A percentile compares a stretch with the other conserved stretches of the same genome.
These are phyloP conservation scores for Himalopsyche japonica DNA, from an alignment of 2,888 invertebrate genomes.

Conservation along the genomic window DNA sequence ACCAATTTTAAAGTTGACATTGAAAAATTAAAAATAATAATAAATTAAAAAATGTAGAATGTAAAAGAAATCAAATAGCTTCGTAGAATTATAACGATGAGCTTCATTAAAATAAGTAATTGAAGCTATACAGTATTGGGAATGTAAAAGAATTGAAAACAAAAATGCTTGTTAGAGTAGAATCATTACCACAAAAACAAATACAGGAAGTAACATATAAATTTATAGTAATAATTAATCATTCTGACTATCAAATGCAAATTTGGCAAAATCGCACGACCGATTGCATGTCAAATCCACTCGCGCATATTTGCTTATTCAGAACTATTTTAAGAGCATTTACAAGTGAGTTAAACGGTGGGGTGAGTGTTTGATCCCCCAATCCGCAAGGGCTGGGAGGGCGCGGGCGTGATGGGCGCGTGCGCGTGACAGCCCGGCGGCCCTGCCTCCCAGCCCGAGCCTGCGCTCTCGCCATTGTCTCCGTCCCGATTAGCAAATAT, in stretches of 20 bases:
- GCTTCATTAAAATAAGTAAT: background rate
- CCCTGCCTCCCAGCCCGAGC: background rate
- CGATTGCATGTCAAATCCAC: slow-evolving; percentile 35
- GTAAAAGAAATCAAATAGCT: too few relatives aligned
- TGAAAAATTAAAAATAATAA: too few relatives aligned
- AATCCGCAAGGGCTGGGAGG: background rate
- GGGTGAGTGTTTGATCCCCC: background rate
- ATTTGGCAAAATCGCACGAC: slow-evolving; percentile 21
- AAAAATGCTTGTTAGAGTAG: background rate
- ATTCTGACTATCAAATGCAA: slow-evolving; percentile 7
- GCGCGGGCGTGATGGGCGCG: slow-evolving; percentile 14
- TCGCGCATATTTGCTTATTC: slow-evolving; percentile 14
- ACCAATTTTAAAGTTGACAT: too few relatives aligned
- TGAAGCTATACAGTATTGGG: background rate
- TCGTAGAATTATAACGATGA: background rate
- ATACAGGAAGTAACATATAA: background rate
- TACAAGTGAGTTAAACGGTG: slow-evolving; percentile 2
- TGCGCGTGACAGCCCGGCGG: slow-evolving; percentile 18
- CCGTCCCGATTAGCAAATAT: slow-evolving; percentile 29
- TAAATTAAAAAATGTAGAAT: too few relatives aligned
- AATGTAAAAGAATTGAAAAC: background rate
- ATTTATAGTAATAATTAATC: background rate
- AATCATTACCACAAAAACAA: background rate
- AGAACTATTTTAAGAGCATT: slow-evolving; percentile 13
- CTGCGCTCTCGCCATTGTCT: slow-evolving; percentile 12